phyloP scores from a whole-genome alignment of 92 coral and sea anemone genomes.

The Actinernus sp. region DNA sequence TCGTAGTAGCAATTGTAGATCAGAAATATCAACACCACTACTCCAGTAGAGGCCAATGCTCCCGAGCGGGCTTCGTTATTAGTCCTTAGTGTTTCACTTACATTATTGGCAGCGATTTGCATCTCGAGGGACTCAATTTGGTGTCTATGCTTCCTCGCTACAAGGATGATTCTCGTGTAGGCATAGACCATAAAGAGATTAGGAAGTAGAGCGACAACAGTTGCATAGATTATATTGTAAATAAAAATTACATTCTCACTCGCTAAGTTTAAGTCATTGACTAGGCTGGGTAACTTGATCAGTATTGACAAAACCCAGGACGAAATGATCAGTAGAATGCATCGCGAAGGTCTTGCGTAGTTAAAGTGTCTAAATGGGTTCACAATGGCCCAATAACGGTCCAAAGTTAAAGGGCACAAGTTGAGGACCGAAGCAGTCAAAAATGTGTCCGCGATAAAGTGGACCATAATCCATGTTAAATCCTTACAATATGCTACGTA shows the following conservation, averaged over 20 bases:
- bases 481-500: conserved; percentile 13
- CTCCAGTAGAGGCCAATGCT: too few species aligned
- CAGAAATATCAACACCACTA: too few species aligned
- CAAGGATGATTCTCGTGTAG: conserved; percentile 9
- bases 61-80: too few species aligned
- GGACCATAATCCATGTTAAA: background rate
- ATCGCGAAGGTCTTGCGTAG: conserved; percentile 2
- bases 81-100: too few species aligned
- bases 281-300: conserved; percentile 8
- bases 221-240: conserved; percentile 17
- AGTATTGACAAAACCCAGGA: conserved; percentile 14
- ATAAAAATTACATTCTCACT: conserved; percentile 5
- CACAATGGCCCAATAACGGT: conserved; percentile 15
- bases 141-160: background rate
- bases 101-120: conserved; percentile 27
- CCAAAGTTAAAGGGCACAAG: conserved; percentile 14
- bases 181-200: conserved; percentile 13
- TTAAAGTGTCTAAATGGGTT: conserved; percentile 12
- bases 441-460: conserved; percentile 7
- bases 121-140: conserved; percentile 18
- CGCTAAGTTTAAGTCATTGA: background rate
- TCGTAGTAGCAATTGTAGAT: too few species aligned
- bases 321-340: background rate
- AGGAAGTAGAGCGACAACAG: conserved; percentile 7
- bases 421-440: conserved; percentile 24